Evolutionary conservation across 2,113 vertebrate species (phyloP).

Genomic region (Nibea albiflora): DNA sequence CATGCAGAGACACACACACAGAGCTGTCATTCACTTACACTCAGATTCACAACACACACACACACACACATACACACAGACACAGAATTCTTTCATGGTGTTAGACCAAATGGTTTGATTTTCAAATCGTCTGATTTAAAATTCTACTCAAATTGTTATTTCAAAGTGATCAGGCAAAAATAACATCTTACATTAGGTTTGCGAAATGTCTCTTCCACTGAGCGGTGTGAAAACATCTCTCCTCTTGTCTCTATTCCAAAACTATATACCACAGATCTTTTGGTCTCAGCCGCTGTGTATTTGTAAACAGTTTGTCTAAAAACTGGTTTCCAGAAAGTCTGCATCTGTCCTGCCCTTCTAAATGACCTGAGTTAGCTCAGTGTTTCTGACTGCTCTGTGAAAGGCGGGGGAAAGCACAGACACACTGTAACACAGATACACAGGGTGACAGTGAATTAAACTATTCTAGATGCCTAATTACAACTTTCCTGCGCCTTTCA

Average conservation of each 20-base stretch:
- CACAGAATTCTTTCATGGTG: not conserved
- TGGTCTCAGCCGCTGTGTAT: not conserved
- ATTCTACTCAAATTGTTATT: not conserved
- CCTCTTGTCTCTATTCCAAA: not conserved
- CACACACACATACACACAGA: not conserved
- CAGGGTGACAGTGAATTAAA: not conserved
- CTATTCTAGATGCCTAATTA: constrained; percentile 17
- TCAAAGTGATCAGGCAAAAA: not conserved
- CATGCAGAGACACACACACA: constrained; percentile 65
- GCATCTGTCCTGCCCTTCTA: constrained; percentile 15
- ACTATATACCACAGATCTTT: not conserved
- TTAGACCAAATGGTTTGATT: constrained; percentile 5
- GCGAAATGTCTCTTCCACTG: not conserved
- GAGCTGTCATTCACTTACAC: constrained; percentile 66
- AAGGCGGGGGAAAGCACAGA: not conserved
- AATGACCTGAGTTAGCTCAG: not conserved
- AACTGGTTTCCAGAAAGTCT: constrained; percentile 30
- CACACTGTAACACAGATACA: not conserved
- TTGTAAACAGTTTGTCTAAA: not conserved
- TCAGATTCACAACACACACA: constrained; percentile 29
- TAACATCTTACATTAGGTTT: too few species aligned
- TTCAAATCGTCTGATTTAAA: not conserved
- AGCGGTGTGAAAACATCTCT: not conserved
- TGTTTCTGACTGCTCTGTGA: constrained; percentile 18
- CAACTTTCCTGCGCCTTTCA: constrained; percentile 9